phyloP scores from a whole-genome alignment of 2,113 vertebrate genomes.

The Bungarus multicinctus region DNA sequence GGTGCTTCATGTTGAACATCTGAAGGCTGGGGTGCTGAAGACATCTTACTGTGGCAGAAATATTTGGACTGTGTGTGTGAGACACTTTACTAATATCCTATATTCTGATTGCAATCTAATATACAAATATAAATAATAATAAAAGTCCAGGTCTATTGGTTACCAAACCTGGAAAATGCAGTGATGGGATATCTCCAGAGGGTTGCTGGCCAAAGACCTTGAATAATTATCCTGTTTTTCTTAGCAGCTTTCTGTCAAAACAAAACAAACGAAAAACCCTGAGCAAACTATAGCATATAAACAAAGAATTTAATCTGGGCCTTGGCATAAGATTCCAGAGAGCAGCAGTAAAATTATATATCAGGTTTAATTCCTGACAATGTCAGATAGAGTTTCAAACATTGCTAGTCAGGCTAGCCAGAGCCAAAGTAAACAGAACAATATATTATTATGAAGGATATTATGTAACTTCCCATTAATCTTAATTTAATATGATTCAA shows the following conservation, averaged over 20 bases:
- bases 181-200: background rate
- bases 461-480: background rate
- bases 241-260: background rate
- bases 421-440: background rate
- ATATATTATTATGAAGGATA: background rate
- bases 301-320: background rate
- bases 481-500: background rate
- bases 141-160: background rate
- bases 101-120: background rate
- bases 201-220: background rate
- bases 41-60: conserved; percentile 72
- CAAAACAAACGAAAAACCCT: background rate
- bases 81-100: background rate
- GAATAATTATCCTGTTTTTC: background rate
- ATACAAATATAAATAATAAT: background rate
- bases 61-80: background rate
- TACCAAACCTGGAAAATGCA: background rate
- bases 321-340: background rate
- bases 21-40: conserved; percentile 65
- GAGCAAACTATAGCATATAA: background rate
- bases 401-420: background rate
- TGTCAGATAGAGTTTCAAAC: background rate
- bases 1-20: conserved; percentile 56
- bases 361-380: background rate
- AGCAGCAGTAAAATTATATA: background rate